phyloP scores from a whole-genome alignment of 2,797 vertebrate species.

The Phrynocephalus guinanensis region DNA sequence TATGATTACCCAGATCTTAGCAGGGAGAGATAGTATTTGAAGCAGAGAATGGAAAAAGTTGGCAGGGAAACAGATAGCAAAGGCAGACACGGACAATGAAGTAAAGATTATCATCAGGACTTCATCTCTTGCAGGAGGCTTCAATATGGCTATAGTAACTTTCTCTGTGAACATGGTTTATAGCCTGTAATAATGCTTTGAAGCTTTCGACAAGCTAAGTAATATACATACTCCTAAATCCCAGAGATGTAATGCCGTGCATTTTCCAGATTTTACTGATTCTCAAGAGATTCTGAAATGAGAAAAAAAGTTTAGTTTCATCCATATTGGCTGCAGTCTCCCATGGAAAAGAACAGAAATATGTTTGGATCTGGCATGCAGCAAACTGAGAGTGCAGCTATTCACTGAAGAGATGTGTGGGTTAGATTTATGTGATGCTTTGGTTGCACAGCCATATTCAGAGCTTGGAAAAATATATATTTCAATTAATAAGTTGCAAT shows the following conservation, averaged over 20 bases:
- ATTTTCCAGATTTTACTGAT: slow-evolving; percentile 14
- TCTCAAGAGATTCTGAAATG: background rate
- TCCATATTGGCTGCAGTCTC: background rate
- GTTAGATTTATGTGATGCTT: background rate
- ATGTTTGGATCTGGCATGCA: background rate
- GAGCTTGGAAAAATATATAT: background rate
- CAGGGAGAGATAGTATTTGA: slow-evolving; percentile 26
- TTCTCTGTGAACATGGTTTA: slow-evolving; percentile 13
- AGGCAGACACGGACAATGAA: slow-evolving; percentile 10
- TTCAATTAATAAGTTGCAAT: background rate
- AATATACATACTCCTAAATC: background rate
- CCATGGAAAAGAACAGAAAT: background rate
- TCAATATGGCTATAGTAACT: background rate
- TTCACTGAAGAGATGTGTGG: background rate
- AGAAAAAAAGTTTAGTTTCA: background rate
- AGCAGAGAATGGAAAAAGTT: slow-evolving; percentile 29
- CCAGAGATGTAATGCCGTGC: background rate
- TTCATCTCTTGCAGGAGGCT: slow-evolving; percentile 21
- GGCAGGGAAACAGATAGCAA: slow-evolving; percentile 37
- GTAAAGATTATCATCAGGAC: background rate
- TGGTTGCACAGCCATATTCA: background rate
- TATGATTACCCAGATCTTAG: slow-evolving; percentile 29
- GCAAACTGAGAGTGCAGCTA: background rate
- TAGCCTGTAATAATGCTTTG: slow-evolving; percentile 31
- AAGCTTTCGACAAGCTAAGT: background rate